These are phyloP conservation scores for Prosapia bicincta DNA, from an alignment of 2,888 invertebrate species.

Conservation along the genomic window DNA sequence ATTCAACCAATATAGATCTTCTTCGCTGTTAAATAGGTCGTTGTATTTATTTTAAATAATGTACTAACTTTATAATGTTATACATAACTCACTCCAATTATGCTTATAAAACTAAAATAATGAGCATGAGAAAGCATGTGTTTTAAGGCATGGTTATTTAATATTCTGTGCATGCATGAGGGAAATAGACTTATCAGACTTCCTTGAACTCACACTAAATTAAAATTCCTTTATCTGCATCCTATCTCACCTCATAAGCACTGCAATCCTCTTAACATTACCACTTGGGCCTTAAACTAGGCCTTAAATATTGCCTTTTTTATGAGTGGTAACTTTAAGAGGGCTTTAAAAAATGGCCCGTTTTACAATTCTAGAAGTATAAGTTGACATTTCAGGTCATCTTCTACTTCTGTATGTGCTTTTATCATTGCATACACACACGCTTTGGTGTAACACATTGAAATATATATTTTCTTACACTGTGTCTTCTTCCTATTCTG, in stretches of 20 bases:
- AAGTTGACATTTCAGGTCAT: neutral
- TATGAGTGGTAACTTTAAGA: slow-evolving; percentile 8
- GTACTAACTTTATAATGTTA: too few relatives aligned
- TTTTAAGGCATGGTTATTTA: too few relatives aligned
- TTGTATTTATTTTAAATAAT: too few relatives aligned
- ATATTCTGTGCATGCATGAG: too few relatives aligned
- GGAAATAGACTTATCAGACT: too few relatives aligned
- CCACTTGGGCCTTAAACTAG: neutral
- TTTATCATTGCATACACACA: slow-evolving; percentile 23
- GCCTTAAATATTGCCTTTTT: neutral
- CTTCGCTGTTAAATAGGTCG: too few relatives aligned
- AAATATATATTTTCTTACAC: neutral
- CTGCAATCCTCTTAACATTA: neutral
- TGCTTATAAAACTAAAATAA: too few relatives aligned
- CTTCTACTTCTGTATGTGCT: slow-evolving; percentile 21
- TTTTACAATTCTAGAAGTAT: slow-evolving; percentile 10
- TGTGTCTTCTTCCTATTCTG: neutral
- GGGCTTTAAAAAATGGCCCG: slow-evolving; percentile 21
- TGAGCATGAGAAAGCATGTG: too few relatives aligned
- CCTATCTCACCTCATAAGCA: neutral
- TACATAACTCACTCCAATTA: too few relatives aligned
- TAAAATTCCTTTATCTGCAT: neutral
- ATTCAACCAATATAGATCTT: too few relatives aligned
- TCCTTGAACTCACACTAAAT: too few relatives aligned
- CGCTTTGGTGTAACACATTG: neutral